Evolutionary conservation across 2,888 invertebrate species (phyloP).

Genomic region (Trissolcus brochymenae): DNA sequence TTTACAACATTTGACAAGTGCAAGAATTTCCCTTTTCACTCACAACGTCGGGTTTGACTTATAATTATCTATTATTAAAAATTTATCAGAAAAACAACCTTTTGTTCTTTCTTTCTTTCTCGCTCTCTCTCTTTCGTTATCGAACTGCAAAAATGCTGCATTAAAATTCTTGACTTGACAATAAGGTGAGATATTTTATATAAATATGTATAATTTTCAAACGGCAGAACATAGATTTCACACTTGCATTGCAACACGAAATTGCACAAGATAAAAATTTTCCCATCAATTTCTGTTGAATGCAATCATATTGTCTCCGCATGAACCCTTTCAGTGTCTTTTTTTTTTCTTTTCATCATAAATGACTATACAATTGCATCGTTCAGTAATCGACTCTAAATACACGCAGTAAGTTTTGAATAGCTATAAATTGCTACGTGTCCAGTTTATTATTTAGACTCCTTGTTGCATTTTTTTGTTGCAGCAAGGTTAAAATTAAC

Average conservation of each 20-base stretch:
- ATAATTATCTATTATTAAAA: conserved; percentile 1
- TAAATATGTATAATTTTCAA: conserved; percentile 32
- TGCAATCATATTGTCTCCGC: conserved; percentile 29
- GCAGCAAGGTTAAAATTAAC: background rate
- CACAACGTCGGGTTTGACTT: background rate
- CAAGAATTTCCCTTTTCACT: too few species aligned
- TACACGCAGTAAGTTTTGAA: conserved; percentile 30
- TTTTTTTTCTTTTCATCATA: conserved; percentile 40
- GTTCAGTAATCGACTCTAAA: conserved; percentile 36
- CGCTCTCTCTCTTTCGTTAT: background rate
- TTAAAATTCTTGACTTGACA: conserved; percentile 21
- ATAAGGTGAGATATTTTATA: conserved; percentile 16
- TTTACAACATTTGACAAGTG: too few species aligned
- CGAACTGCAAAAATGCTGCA: conserved; percentile 8
- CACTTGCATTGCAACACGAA: conserved; percentile 19
- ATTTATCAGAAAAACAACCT: conserved; percentile 4
- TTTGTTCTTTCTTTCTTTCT: background rate
- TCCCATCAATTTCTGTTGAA: conserved; percentile 37
- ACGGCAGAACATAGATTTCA: conserved; percentile 5
- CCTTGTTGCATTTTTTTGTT: too few species aligned
- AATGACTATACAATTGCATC: conserved; percentile 21
- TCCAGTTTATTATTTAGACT: conserved; percentile 10
- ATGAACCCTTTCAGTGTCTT: conserved; percentile 23
- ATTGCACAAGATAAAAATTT: conserved; percentile 41
- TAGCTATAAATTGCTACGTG: conserved; percentile 9